Conservation (phyloP, 2,888 invertebrate species). For the Sarcophaga carnaria region DNA sequence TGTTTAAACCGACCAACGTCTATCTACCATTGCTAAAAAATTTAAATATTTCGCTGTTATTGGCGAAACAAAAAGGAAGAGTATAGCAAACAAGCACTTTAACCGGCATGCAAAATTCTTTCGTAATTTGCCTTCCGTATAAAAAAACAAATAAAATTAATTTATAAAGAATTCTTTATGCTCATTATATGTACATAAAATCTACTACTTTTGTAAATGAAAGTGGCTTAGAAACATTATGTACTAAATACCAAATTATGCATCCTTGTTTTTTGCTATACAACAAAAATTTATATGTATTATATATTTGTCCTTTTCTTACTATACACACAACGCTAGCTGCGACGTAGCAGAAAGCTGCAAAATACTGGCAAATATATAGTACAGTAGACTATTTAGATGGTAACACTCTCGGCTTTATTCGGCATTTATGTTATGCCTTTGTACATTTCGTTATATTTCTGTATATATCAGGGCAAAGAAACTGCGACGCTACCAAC, state of each 20-base stretch:
- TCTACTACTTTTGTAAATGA: conserved; percentile 1
- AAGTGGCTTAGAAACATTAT: background rate
- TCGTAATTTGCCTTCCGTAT: no score
- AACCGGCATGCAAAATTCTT: background rate
- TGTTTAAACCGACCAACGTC: background rate
- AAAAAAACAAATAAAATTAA: no score
- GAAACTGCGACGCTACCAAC: conserved; percentile 1
- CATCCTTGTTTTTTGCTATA: conserved; percentile 44
- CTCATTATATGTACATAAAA: conserved; percentile 36
- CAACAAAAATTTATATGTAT: conserved; percentile 17
- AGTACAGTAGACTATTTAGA: conserved; percentile 68
- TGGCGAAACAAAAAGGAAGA: background rate
- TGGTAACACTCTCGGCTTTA: conserved; percentile 55
- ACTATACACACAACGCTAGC: conserved; percentile 21
- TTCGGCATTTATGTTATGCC: conserved; percentile 57
- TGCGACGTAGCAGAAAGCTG: conserved; percentile 46
- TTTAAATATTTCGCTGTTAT: background rate
- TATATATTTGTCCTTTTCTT: conserved; percentile 50
- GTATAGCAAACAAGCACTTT: background rate
- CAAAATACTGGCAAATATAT: conserved; percentile 52
- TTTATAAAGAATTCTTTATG: no score
- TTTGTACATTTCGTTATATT: conserved; percentile 43
- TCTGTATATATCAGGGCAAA: conserved; percentile 38
- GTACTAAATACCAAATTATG: conserved; percentile 29
- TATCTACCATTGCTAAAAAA: background rate